Conservation (phyloP, 1,140 invertebrate genomes). For the Himalopsyche phryganea region DNA sequence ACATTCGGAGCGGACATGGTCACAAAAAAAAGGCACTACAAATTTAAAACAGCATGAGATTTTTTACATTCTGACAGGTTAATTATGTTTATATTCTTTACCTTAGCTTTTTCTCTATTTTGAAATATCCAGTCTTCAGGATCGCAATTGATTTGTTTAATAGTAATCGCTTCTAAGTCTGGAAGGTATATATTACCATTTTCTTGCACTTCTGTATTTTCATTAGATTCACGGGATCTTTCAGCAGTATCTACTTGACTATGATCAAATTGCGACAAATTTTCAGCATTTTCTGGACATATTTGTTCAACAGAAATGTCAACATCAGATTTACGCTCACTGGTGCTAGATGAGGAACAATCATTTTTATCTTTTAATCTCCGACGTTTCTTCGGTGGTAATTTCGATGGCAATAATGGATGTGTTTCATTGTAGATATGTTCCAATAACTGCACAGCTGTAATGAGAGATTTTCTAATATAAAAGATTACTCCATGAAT, state of each 20-base stretch:
- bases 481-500: too few species aligned
- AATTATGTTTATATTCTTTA: too few species aligned
- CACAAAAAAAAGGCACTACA: too few species aligned
- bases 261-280: too few species aligned
- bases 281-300: too few species aligned
- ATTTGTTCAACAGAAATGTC: too few species aligned
- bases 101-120: slow-evolving; percentile 47
- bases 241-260: too few species aligned
- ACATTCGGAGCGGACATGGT: too few species aligned
- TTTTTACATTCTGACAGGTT: too few species aligned
- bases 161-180: slow-evolving; percentile 25
- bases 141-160: slow-evolving; percentile 40
- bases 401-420: slow-evolving; percentile 35
- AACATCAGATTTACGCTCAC: not conserved
- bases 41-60: too few species aligned
- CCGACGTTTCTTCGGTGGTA: not conserved
- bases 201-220: not conserved
- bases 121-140: slow-evolving; percentile 49
- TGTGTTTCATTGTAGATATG: slow-evolving; percentile 51
- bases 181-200: slow-evolving; percentile 19
- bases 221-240: too few species aligned
- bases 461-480: too few species aligned
- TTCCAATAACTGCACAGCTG: slow-evolving; percentile 49
- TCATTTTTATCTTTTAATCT: not conserved
- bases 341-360: not conserved